Percentiles rank a stretch among this genome's conserved stretches.
These are phyloP conservation scores for Rhabdophis nuchalis DNA, from an alignment of 2,797 vertebrate species.

Conservation along the genomic window DNA sequence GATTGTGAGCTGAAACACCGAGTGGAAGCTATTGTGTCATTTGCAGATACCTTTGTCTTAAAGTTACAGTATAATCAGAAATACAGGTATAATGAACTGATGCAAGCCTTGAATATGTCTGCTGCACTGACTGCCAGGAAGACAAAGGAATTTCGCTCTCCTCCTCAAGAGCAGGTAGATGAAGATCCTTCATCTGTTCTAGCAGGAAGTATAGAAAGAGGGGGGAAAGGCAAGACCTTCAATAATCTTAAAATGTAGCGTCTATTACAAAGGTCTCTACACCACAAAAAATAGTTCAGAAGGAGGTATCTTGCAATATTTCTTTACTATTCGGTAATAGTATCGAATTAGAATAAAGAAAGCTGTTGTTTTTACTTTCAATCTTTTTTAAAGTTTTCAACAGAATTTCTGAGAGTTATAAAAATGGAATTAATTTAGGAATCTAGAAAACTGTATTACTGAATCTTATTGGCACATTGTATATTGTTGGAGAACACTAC, in stretches of 20 bases:
- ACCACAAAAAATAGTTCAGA: not conserved
- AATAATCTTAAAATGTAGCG: not conserved
- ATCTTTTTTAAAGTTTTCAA: not conserved
- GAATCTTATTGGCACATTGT: not conserved
- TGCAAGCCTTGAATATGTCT: slow-evolving; percentile 98
- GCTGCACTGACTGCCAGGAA: slow-evolving; percentile 95
- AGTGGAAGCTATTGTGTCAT: slow-evolving; percentile 95
- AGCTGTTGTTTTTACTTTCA: not conserved
- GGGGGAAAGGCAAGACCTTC: not conserved
- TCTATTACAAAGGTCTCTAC: not conserved
- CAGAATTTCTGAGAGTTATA: not conserved
- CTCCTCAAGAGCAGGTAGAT: slow-evolving; percentile 97
- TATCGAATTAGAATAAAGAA: not conserved
- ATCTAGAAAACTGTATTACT: not conserved
- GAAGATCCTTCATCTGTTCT: not conserved
- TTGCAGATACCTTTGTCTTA: slow-evolving; percentile 92
- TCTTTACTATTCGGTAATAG: not conserved
- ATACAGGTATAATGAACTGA: slow-evolving; percentile 96
- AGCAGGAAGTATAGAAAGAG: not conserved
- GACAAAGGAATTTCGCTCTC: slow-evolving; percentile 95
- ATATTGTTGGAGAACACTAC: not conserved
- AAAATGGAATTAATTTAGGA: not conserved
- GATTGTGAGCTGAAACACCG: slow-evolving; percentile 97
- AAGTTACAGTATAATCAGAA: slow-evolving; percentile 97
- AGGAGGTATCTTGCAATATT: not conserved